phyloP scores from a whole-genome alignment of 2,113 vertebrate species.

The Tragulus kanchil region DNA sequence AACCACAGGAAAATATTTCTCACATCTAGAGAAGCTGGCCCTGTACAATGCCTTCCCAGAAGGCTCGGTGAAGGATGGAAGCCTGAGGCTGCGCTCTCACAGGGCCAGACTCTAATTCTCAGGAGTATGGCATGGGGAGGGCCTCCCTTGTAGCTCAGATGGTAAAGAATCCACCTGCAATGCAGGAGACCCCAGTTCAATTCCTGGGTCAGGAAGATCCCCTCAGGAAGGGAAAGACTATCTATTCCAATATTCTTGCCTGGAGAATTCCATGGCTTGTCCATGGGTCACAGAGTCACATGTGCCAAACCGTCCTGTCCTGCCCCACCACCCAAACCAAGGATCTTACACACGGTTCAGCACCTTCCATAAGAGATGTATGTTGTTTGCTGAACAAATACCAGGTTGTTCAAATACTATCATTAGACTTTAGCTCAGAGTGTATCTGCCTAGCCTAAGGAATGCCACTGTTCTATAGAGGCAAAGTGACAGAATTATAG shows the following conservation, averaged over 20 bases:
- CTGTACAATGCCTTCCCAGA: not conserved
- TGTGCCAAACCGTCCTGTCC: not conserved
- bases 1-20: not conserved
- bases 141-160: too few species aligned
- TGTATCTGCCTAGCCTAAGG: not conserved
- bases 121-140: not conserved
- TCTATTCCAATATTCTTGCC: too few species aligned
- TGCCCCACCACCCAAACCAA: not conserved
- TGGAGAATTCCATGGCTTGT: too few species aligned
- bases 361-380: not conserved
- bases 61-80: not conserved
- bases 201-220: too few species aligned
- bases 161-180: too few species aligned
- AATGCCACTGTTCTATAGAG: not conserved
- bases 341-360: not conserved
- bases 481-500: not conserved
- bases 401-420: not conserved
- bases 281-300: not conserved
- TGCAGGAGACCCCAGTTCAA: too few species aligned
- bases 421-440: not conserved
- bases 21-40: not conserved
- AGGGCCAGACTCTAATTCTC: not conserved
- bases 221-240: too few species aligned
- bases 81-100: not conserved
- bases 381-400: conserved; percentile 21